phyloP scores from a whole-genome alignment of 53 echinoderm and acorn worm genomes.

The Holothuria scabra region DNA sequence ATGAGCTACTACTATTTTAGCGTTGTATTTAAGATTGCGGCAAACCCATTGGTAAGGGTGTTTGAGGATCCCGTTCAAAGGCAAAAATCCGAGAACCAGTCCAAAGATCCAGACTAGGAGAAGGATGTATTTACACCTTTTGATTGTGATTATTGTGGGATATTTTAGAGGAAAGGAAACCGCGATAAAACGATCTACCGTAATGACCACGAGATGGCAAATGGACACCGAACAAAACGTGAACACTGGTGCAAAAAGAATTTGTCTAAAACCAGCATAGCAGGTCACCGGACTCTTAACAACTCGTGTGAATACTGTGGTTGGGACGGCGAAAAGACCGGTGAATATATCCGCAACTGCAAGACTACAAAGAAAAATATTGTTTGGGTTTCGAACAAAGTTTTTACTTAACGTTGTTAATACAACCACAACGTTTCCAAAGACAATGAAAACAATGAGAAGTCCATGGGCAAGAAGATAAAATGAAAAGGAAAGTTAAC shows the following conservation, averaged over 20 bases:
- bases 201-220: constrained; percentile 7
- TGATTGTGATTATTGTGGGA: not conserved
- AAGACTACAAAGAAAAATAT: constrained; percentile 8
- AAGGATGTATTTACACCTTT: not conserved
- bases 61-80: not conserved
- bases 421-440: constrained; percentile 11
- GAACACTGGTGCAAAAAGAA: constrained; percentile 5
- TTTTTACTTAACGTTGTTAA: not conserved
- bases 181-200: constrained; percentile 31
- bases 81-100: not conserved
- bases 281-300: constrained; percentile 27
- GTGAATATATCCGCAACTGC: constrained; percentile 34
- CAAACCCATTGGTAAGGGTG: constrained; percentile 41
- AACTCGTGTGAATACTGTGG: not conserved
- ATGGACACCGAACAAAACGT: constrained; percentile 13
- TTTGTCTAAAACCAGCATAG: not conserved
- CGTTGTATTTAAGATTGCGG: constrained; percentile 1
- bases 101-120: not conserved
- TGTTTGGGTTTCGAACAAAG: constrained; percentile 9
- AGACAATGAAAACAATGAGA: not conserved
- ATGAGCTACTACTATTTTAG: not conserved
- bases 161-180: constrained; percentile 23
- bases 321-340: constrained; percentile 1
- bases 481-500: not conserved
- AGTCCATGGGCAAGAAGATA: not conserved